Evolutionary conservation across 1,140 invertebrate genomes (phyloP).

Genomic region (Conus betulinus): DNA sequence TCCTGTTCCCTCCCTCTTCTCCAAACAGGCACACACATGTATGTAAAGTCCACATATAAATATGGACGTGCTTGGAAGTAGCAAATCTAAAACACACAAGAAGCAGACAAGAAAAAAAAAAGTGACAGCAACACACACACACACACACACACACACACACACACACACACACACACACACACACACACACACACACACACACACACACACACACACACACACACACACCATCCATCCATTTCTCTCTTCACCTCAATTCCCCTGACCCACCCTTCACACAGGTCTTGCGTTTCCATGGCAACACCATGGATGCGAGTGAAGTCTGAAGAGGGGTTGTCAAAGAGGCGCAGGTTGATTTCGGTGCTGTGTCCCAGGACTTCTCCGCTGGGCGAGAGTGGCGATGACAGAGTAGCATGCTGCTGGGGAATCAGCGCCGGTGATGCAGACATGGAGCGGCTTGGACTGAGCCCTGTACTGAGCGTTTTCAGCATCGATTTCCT

Average conservation of each 20-base stretch:
- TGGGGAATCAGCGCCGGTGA: conserved; percentile 67
- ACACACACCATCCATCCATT: too few species aligned
- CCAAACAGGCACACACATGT: too few species aligned
- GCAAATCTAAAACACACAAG: too few species aligned
- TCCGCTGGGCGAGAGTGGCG: conserved; percentile 59
- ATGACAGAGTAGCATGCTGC: conserved; percentile 66
- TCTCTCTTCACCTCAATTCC: conserved; percentile 49
- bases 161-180: too few species aligned
- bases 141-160: too few species aligned
- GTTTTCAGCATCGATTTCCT: conserved; percentile 67
- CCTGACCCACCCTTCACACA: conserved; percentile 63
- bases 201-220: too few species aligned
- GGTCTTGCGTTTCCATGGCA: conserved; percentile 69
- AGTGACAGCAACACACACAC: too few species aligned
- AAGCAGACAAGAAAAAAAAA: too few species aligned
- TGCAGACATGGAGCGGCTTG: conserved; percentile 70
- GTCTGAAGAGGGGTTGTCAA: conserved; percentile 54
- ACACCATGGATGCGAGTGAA: conserved; percentile 58
- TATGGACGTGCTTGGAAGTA: too few species aligned
- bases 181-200: too few species aligned
- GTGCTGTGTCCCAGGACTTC: conserved; percentile 65
- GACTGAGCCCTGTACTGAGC: conserved; percentile 53
- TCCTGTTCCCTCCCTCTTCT: too few species aligned
- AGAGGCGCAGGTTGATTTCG: conserved; percentile 65
- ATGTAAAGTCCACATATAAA: too few species aligned